Conservation (phyloP, 2,797 vertebrate genomes). For the Chelidonichthys spinosus region DNA sequence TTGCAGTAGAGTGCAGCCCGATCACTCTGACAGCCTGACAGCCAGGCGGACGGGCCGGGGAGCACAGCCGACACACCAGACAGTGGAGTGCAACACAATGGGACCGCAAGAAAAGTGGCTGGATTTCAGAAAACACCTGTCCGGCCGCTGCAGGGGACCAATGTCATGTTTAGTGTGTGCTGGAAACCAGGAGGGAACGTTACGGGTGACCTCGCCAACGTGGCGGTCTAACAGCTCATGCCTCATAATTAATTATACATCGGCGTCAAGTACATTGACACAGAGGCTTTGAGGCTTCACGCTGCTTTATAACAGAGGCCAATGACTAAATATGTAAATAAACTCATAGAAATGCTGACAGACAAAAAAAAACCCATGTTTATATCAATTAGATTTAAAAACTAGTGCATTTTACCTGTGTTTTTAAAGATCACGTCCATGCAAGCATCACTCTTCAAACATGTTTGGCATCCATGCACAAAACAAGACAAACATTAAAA, state of each 20-base stretch:
- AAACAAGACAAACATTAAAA: constrained; percentile 9
- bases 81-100: constrained; percentile 19
- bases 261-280: not conserved
- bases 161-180: constrained; percentile 5
- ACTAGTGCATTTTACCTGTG: not conserved
- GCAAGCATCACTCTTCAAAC: not conserved
- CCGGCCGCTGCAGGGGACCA: constrained; percentile 23
- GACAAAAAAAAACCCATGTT: not conserved
- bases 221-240: not conserved
- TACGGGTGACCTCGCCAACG: not conserved
- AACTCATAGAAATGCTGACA: not conserved
- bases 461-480: constrained; percentile 18
- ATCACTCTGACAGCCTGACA: constrained; percentile 72
- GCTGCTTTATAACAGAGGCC: not conserved
- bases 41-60: constrained; percentile 41
- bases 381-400: not conserved
- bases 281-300: not conserved
- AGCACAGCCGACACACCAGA: constrained; percentile 40
- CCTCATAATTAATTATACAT: not conserved
- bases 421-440: not conserved
- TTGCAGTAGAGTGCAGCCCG: constrained; percentile 48
- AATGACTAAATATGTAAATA: constrained; percentile 18
- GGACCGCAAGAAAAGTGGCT: constrained; percentile 32
- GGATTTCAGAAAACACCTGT: constrained; percentile 49
- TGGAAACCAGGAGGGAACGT: not conserved